Evolutionary conservation across 1,140 invertebrate genomes (phyloP).

Genomic region (Pseudomyrmex sp.): DNA sequence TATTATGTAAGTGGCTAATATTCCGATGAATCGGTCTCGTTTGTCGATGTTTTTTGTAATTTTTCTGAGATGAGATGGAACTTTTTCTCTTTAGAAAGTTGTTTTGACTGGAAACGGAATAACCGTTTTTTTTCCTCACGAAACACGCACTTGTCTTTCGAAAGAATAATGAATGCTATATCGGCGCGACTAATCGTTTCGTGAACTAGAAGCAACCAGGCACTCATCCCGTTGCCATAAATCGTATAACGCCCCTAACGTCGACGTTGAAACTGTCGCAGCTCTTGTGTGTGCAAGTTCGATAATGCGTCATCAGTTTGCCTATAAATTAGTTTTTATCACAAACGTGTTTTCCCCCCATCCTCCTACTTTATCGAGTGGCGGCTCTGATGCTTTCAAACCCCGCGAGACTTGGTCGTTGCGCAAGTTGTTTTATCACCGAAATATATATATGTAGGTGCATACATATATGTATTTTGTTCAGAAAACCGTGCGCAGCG

Average conservation of each 20-base stretch:
- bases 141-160: not conserved
- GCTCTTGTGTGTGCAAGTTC: not conserved
- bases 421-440: constrained; percentile 27
- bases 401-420: not conserved
- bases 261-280: constrained; percentile 36
- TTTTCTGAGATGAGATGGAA: too few relatives aligned
- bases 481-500: not conserved
- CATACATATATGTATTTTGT: constrained; percentile 17
- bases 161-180: constrained; percentile 23
- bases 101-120: too few relatives aligned
- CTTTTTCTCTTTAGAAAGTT: too few relatives aligned
- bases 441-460: constrained; percentile 44
- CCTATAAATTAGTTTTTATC: constrained; percentile 59
- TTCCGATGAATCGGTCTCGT: too few relatives aligned
- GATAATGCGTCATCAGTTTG: constrained; percentile 16
- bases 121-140: too few relatives aligned
- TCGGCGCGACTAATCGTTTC: constrained; percentile 10
- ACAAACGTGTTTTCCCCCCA: not conserved
- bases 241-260: constrained; percentile 65
- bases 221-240: constrained; percentile 58
- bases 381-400: not conserved
- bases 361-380: constrained; percentile 9
- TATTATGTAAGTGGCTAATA: too few relatives aligned
- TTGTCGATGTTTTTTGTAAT: not conserved
- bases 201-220: constrained; percentile 15